These are phyloP conservation scores for Heterodera filipjevi DNA, from an alignment of 2,888 invertebrate genomes.

Conservation along the genomic window DNA sequence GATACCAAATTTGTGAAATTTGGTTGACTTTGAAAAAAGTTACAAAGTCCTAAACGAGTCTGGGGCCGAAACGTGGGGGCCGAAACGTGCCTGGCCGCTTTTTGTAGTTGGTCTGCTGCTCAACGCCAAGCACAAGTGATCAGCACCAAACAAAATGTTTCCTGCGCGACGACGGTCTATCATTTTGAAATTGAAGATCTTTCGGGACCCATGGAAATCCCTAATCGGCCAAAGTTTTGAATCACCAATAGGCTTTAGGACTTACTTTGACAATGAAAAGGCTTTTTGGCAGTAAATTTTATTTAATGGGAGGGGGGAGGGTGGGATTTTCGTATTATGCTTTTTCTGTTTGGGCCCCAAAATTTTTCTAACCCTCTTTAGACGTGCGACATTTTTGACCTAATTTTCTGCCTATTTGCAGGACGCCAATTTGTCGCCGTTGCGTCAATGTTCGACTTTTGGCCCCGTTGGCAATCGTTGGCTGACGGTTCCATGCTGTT, in stretches of 20 bases:
- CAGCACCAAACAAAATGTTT: constrained; percentile 43
- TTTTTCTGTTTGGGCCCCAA: constrained; percentile 9
- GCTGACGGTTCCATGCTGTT: constrained; percentile 41
- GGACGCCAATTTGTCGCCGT: background rate
- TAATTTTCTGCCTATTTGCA: background rate
- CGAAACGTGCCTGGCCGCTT: no score
- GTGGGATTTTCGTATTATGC: no score
- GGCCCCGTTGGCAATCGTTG: constrained; percentile 41
- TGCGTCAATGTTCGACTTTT: constrained; percentile 28
- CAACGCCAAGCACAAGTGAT: constrained; percentile 41
- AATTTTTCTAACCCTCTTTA: no score
- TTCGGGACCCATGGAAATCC: background rate
- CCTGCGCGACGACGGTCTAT: constrained; percentile 28
- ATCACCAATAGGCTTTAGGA: no score
- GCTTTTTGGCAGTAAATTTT: no score
- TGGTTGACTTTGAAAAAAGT: no score
- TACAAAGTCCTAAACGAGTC: no score
- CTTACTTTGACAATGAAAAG: no score
- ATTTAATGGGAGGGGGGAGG: no score
- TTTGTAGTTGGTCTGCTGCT: constrained; percentile 40
- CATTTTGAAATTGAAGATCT: constrained; percentile 8
- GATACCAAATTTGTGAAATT: no score
- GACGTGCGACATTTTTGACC: no score
- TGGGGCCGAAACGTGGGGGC: no score
- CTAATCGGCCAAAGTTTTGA: background rate